Evolutionary conservation across 2,888 invertebrate genomes (phyloP).

Genomic region (Lasioglossum marginatum): DNA sequence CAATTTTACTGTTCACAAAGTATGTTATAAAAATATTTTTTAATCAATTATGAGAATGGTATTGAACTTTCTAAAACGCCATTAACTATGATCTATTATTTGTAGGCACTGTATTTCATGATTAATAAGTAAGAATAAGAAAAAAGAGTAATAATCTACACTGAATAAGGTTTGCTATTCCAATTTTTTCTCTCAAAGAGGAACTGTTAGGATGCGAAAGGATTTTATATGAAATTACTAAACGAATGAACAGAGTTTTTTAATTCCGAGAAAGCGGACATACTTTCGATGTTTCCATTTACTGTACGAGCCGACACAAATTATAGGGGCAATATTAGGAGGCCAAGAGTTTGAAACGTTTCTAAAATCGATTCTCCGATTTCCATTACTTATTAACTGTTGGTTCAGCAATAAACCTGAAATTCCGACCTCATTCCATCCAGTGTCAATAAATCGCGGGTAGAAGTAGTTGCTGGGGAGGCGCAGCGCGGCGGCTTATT

Average conservation of each 20-base stretch:
- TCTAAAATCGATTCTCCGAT: constrained; percentile 1
- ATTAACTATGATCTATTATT: background rate
- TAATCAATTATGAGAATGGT: background rate
- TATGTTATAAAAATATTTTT: background rate
- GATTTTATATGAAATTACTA: background rate
- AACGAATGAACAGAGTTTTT: background rate
- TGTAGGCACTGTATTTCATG: background rate
- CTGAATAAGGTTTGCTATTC: background rate
- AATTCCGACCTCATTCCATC: constrained; percentile 49
- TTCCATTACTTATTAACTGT: constrained; percentile 17
- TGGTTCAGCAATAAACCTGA: background rate
- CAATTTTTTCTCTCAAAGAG: no score
- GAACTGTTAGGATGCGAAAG: background rate
- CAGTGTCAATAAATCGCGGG: constrained; percentile 62
- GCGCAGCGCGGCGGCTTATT: constrained; percentile 30
- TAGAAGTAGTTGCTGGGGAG: constrained; percentile 47
- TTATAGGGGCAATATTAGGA: background rate
- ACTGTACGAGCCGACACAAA: background rate
- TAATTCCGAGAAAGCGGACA: background rate
- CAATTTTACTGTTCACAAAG: background rate
- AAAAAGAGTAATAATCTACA: no score
- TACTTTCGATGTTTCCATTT: background rate
- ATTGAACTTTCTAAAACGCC: no score
- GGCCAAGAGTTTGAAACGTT: background rate
- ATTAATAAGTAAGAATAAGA: no score